Conservation (phyloP, 2,113 vertebrate species). For the Hemiscyllium ocellatum region DNA sequence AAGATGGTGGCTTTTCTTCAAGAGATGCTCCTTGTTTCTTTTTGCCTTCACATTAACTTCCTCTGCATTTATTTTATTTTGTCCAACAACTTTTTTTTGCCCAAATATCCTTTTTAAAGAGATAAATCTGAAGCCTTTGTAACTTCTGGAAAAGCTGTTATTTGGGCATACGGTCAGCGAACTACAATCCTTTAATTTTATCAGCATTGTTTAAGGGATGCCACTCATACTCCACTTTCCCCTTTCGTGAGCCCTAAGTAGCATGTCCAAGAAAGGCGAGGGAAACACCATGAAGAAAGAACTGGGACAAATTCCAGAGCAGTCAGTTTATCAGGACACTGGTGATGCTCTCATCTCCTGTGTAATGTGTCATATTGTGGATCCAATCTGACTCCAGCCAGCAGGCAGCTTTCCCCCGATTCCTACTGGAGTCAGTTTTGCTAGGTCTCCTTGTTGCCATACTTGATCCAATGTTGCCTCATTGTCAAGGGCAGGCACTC, state of each 20-base stretch:
- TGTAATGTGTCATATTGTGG: neutral
- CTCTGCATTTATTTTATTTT: neutral
- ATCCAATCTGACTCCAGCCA: too few species aligned
- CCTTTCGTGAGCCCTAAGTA: too few species aligned
- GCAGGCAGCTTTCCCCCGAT: too few species aligned
- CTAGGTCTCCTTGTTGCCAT: too few species aligned
- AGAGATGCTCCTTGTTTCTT: neutral
- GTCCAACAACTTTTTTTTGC: neutral
- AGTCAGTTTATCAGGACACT: neutral
- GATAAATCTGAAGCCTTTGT: neutral
- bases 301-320: neutral
- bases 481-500: too few species aligned
- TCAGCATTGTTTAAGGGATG: too few species aligned
- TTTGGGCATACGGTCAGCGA: neutral
- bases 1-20: neutral
- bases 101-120: neutral
- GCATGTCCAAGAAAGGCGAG: neutral
- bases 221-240: too few species aligned
- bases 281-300: neutral
- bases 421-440: too few species aligned
- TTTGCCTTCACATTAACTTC: neutral
- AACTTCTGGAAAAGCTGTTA: neutral
- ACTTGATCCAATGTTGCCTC: too few species aligned
- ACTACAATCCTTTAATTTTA: too few species aligned
- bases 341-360: neutral